phyloP scores from a whole-genome alignment of 2,113 vertebrate species.

The Labrus mixtus region DNA sequence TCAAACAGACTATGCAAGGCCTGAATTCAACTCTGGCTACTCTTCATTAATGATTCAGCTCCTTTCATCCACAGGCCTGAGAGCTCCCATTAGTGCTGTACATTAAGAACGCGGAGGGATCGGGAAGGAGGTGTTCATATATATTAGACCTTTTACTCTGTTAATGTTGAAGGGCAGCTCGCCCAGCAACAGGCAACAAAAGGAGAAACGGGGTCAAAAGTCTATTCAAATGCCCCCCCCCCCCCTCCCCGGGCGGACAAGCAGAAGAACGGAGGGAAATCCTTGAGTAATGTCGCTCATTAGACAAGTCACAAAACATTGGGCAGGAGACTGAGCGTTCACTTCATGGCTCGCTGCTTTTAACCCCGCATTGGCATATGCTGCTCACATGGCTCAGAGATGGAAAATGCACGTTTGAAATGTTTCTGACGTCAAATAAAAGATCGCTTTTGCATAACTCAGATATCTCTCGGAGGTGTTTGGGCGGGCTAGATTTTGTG shows the following conservation, averaged over 20 bases:
- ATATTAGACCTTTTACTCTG: not conserved
- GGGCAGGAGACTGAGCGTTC: not conserved
- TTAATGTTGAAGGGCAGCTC: constrained; percentile 9
- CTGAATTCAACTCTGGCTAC: constrained; percentile 18
- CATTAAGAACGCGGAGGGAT: constrained; percentile 16
- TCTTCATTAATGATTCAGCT: constrained; percentile 51
- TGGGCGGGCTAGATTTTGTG: too few relatives aligned
- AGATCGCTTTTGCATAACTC: too few relatives aligned
- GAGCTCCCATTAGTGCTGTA: constrained; percentile 38
- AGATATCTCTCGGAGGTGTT: too few relatives aligned
- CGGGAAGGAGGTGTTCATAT: constrained; percentile 5
- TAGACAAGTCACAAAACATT: constrained; percentile 6
- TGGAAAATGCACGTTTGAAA: not conserved
- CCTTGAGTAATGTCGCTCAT: constrained; percentile 40
- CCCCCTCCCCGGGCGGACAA: constrained; percentile 13
- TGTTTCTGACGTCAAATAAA: too few relatives aligned
- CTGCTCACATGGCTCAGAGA: not conserved
- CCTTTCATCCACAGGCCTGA: constrained; percentile 1
- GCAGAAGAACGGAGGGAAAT: not conserved
- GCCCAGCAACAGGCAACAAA: constrained; percentile 49
- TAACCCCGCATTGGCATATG: not conserved
- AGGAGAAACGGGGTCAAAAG: constrained; percentile 30
- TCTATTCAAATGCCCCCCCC: constrained; percentile 27
- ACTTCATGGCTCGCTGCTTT: not conserved
- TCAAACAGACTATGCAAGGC: constrained; percentile 25